Conservation (phyloP, 2,797 vertebrate genomes). For the Cygnus olor region DNA sequence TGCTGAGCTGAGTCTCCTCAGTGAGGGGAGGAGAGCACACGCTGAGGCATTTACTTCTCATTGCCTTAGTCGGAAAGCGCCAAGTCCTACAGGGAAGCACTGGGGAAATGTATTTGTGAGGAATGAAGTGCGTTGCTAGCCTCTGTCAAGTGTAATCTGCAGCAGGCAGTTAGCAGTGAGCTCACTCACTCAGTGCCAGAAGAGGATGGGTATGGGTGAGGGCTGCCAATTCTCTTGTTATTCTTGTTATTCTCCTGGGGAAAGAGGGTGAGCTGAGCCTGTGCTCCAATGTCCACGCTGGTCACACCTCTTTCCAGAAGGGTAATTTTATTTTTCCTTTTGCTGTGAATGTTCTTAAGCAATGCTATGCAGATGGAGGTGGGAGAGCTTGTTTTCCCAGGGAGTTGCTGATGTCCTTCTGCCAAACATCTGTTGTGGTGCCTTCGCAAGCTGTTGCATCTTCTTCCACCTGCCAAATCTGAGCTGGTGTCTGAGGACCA, state of each 20-base stretch:
- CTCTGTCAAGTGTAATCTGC: not conserved
- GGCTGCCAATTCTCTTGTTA: not conserved
- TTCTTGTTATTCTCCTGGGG: not conserved
- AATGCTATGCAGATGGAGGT: not conserved
- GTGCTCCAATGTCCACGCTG: not conserved
- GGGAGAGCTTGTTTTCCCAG: not conserved
- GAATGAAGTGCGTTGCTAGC: rapidly evolving
- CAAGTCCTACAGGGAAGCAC: not conserved
- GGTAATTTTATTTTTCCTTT: not conserved
- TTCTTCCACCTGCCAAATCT: not conserved
- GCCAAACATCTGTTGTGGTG: not conserved
- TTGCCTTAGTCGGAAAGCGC: not conserved
- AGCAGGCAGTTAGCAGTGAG: not conserved
- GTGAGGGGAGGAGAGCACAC: rapidly evolving
- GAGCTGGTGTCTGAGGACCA: not conserved
- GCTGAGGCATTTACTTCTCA: rapidly evolving
- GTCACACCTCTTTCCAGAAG: not conserved
- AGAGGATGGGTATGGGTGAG: not conserved
- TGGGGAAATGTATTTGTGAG: not conserved
- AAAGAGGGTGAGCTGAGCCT: not conserved
- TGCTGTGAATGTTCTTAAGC: not conserved
- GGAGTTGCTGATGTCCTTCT: not conserved
- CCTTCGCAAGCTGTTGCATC: not conserved
- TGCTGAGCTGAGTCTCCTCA: not conserved
- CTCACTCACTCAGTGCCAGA: rapidly evolving